Conservation (phyloP, 2,888 invertebrate genomes). For the Spodoptera exigua region DNA sequence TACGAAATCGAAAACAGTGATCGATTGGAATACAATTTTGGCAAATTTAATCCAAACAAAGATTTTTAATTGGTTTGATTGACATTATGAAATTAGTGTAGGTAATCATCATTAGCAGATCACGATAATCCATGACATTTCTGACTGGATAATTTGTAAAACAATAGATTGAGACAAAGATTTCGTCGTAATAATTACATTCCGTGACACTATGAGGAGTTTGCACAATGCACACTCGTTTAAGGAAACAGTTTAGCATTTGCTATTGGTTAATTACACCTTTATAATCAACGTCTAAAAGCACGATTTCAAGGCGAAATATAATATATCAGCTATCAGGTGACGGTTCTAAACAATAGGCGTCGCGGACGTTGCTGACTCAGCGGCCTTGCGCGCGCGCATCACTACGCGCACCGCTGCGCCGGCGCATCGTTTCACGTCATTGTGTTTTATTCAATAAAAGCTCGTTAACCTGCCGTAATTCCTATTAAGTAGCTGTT, state of each 20-base stretch:
- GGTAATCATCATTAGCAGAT: conserved; percentile 1
- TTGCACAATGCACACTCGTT: neutral
- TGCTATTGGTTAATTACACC: neutral
- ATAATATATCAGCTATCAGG: conserved; percentile 42
- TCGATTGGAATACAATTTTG: neutral
- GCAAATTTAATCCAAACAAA: conserved; percentile 3
- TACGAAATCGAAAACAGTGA: conserved; percentile 12
- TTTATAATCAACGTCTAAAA: conserved; percentile 12
- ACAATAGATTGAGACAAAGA: too few relatives aligned
- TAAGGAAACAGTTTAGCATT: neutral
- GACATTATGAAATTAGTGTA: conserved; percentile 4
- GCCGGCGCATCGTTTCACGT: conserved; percentile 57
- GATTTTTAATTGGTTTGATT: conserved; percentile 7
- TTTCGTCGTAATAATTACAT: too few relatives aligned
- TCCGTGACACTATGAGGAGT: neutral
- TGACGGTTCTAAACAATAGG: conserved; percentile 55
- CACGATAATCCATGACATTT: conserved; percentile 4
- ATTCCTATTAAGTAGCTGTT: conserved; percentile 59
- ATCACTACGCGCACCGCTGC: conserved; percentile 20
- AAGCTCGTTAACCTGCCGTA: conserved; percentile 58
- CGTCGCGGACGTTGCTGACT: conserved; percentile 53
- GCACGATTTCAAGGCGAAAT: conserved; percentile 34
- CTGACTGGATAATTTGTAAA: too few relatives aligned
- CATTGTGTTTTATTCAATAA: conserved; percentile 61
- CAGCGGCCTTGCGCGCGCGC: conserved; percentile 59